Percentiles rank a stretch among this genome's conserved stretches.
These are phyloP conservation scores for Alcedo atthis DNA, from an alignment of 2,797 vertebrate genomes.

Conservation along the genomic window DNA sequence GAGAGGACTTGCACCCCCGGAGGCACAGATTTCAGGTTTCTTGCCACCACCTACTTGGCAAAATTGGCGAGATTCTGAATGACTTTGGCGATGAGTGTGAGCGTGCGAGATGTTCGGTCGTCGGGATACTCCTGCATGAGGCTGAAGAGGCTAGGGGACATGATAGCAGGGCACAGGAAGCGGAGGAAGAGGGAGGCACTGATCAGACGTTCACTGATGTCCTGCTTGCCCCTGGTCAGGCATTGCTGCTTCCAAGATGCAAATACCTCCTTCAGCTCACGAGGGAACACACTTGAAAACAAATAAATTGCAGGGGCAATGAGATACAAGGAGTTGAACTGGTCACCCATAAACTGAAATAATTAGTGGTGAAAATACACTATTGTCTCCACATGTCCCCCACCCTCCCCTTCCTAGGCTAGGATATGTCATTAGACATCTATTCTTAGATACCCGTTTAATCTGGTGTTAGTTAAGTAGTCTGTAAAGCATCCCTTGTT, in stretches of 20 bases:
- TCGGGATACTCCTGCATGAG: constrained; percentile 96
- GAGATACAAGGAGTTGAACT: background rate
- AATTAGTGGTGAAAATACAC: background rate
- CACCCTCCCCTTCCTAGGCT: background rate
- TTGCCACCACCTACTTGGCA: constrained; percentile 84
- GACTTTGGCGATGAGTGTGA: constrained; percentile 97
- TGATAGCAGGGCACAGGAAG: constrained; percentile 96
- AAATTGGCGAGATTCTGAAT: constrained; percentile 99
- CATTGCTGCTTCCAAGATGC: constrained; percentile 95
- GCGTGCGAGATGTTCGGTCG: constrained; percentile 90
- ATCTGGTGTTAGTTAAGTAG: constrained; percentile 10
- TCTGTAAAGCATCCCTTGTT: constrained; percentile 23
- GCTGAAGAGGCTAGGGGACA: constrained; percentile 95
- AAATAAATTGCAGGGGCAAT: background rate
- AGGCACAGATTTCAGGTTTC: background rate
- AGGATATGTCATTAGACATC: constrained; percentile 33
- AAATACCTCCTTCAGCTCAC: constrained; percentile 96
- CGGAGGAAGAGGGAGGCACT: constrained; percentile 95
- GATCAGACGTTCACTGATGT: constrained; percentile 93
- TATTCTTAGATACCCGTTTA: constrained; percentile 39
- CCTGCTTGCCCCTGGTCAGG: constrained; percentile 88
- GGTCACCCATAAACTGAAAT: background rate
- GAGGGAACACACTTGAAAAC: constrained; percentile 89
- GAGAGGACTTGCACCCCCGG: background rate
- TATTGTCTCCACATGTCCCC: background rate